phyloP scores from a whole-genome alignment of 2,888 invertebrate species.

The Sarcophaga rosellei region DNA sequence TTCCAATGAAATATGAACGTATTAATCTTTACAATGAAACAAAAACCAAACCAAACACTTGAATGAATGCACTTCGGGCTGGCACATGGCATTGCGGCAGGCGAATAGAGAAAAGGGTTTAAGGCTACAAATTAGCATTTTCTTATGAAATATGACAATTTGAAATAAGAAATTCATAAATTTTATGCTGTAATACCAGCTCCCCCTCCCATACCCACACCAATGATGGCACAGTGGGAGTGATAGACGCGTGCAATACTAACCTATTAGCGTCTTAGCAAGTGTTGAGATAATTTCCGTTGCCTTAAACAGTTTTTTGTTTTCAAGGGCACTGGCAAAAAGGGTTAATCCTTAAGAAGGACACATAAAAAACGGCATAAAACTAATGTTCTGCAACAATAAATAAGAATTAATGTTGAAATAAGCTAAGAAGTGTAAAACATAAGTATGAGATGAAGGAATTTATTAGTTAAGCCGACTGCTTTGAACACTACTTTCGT shows the following conservation, averaged over 20 bases:
- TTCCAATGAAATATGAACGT: slow-evolving; percentile 52
- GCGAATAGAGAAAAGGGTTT: slow-evolving; percentile 50
- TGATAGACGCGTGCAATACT: slow-evolving; percentile 58
- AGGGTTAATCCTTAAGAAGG: slow-evolving; percentile 60
- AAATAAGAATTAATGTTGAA: slow-evolving; percentile 54
- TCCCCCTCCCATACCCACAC: not conserved
- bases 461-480: not conserved
- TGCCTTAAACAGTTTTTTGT: slow-evolving; percentile 42
- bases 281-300: slow-evolving; percentile 68
- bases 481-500: too few relatives aligned
- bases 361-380: slow-evolving; percentile 45
- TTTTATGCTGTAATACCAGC: slow-evolving; percentile 10
- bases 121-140: slow-evolving; percentile 58
- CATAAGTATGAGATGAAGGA: not conserved
- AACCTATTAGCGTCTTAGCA: slow-evolving; percentile 66
- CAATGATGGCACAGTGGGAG: not conserved
- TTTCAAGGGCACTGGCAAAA: slow-evolving; percentile 31
- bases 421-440: not conserved
- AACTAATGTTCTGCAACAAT: slow-evolving; percentile 61
- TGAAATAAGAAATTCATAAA: slow-evolving; percentile 43
- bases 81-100: not conserved
- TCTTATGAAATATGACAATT: slow-evolving; percentile 60
- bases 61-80: not conserved
- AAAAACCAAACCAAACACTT: not conserved
- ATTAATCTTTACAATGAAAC: slow-evolving; percentile 49